These are phyloP conservation scores for Branchinecta sandiegonensis DNA, from an alignment of 2,888 invertebrate genomes.

Conservation along the genomic window DNA sequence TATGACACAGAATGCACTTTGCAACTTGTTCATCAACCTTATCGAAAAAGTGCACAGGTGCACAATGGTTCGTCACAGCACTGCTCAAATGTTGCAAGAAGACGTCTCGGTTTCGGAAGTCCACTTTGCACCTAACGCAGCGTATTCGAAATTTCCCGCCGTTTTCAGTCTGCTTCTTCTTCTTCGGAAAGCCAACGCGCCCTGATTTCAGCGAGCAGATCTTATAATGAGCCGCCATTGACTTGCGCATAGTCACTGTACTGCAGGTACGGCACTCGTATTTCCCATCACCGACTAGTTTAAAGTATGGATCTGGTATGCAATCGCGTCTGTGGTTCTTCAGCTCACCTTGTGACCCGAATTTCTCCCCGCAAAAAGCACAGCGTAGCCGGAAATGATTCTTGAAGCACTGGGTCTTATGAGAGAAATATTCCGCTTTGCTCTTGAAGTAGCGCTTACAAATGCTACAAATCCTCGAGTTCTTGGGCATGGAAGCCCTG, in stretches of 20 bases:
- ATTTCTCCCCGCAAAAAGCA: slow-evolving; percentile 7
- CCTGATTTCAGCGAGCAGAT: slow-evolving; percentile 1
- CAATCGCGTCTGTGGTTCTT: not conserved
- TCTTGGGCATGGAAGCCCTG: not conserved
- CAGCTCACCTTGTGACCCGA: slow-evolving; percentile 2
- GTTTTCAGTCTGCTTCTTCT: not conserved
- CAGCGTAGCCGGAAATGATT: slow-evolving; percentile 13
- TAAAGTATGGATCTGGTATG: not conserved
- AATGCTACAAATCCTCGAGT: not conserved
- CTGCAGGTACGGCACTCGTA: slow-evolving; percentile 7
- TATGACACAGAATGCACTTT: slow-evolving; percentile 11
- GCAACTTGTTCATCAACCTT: not conserved
- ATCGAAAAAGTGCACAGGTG: slow-evolving; percentile 1
- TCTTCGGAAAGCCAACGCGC: not conserved
- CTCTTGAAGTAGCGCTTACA: slow-evolving; percentile 2
- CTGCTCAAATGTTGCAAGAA: not conserved
- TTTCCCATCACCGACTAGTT: not conserved
- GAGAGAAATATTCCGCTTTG: not conserved
- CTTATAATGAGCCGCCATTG: slow-evolving; percentile 7
- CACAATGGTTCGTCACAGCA: not conserved
- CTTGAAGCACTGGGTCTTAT: slow-evolving; percentile 9
- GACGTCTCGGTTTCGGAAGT: not conserved
- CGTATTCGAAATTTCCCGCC: not conserved
- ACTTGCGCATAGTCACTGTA: not conserved
- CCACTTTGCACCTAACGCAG: not conserved